Evolutionary conservation across 2,888 invertebrate species (phyloP).

Genomic region (Acanthosepion lycidas): DNA sequence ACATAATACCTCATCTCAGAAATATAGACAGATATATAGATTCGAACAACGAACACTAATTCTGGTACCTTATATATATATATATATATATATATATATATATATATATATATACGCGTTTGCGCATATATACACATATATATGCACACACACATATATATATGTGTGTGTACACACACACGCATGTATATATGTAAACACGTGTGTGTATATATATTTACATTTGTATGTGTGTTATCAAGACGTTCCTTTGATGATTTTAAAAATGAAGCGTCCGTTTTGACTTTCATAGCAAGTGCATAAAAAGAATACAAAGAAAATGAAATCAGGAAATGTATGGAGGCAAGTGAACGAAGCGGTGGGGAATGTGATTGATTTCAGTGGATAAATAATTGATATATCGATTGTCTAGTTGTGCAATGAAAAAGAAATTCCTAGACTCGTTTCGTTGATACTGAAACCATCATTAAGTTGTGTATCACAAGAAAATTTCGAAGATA

Average conservation of each 20-base stretch:
- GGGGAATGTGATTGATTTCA: not conserved
- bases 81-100: too few species aligned
- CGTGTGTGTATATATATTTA: not conserved
- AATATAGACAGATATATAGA: too few species aligned
- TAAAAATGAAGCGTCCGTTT: not conserved
- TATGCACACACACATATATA: accelerated
- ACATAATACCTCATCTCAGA: too few species aligned
- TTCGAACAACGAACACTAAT: too few species aligned
- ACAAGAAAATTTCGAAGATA: not conserved
- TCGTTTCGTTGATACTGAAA: not conserved
- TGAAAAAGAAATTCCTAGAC: not conserved
- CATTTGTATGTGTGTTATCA: not conserved
- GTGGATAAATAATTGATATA: constrained; percentile 33
- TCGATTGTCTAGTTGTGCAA: not conserved
- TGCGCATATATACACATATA: not conserved
- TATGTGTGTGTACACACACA: accelerated
- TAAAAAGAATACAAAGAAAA: not conserved
- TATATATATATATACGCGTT: too few species aligned
- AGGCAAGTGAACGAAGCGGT: not conserved
- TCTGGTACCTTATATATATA: too few species aligned
- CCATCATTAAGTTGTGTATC: not conserved
- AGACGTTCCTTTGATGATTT: not conserved
- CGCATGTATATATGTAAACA: not conserved
- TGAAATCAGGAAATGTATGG: not conserved
- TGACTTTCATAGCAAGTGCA: not conserved